Evolutionary conservation across 2,113 vertebrate species (phyloP), one percentile per base, ranked within the genome.

Genomic region (Cryptoleucopteryx plumbea): DNA sequence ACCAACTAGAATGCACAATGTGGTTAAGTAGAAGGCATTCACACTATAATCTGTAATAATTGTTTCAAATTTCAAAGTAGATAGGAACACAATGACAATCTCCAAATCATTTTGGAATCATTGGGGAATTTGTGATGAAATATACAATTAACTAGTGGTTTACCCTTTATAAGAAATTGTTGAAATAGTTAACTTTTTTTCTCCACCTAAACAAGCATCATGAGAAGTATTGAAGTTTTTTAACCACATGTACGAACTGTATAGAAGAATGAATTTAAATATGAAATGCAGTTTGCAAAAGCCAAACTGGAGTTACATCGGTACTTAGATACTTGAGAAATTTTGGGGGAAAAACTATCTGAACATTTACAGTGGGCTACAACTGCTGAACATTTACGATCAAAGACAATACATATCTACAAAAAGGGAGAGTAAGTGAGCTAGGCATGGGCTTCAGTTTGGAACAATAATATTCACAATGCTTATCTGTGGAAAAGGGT

Each of bases 401-500:
- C 2, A 63, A 67, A 83, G 38, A 22, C 2, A 66, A 42, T 10
- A 50, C 2, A 6, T 7, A 16, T 8, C 25, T 15, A 16, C 1
- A 50, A 34, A 85, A 59, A 63, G 1, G 3, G 3, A 0, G 1
- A 47, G 7, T 14, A 48, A 40, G 12, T 10, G n/a, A 34, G 2
- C 7, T 58, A 47, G 21, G 40, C 23, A 25, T 14, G 18, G 15
- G 9, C 17, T 59, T 6, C 26, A 1, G 5, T 50, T 77, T 73
- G 19, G 36, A 91, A 34, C 12, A 72, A 67, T 52, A 56, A 22
- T 32, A 43, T 62, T 75, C 29, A 52, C 1, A 4, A n/a, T 22
- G 3, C 0, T 45, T 4, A 53, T 48, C 23, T 47, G 2, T 53
- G 16, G 34, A 20, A 62, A 71, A 58, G 3, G 1, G 3, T 1